Evolutionary conservation across 2,888 invertebrate species (phyloP).

Genomic region (Strigamia transsilvanica): DNA sequence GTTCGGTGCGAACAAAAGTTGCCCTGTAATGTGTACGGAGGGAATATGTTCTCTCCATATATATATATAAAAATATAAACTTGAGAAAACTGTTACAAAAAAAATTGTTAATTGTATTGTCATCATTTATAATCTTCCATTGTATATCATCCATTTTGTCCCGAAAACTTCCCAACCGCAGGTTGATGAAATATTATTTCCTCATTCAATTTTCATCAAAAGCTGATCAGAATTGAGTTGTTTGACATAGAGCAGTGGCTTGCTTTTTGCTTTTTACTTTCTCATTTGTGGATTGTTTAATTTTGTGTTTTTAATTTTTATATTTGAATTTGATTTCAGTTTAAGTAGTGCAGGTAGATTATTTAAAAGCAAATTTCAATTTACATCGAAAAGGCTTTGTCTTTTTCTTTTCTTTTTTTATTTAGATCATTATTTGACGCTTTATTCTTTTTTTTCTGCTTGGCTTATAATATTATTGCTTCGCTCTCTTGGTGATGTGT

Average conservation of each 20-base stretch:
- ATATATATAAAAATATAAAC: slow-evolving; percentile 1
- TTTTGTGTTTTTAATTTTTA: background rate
- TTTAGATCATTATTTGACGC: background rate
- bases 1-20: background rate
- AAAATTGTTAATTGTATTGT: slow-evolving; percentile 26
- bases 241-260: background rate
- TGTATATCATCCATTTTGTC: slow-evolving; percentile 19
- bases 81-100: slow-evolving; percentile 17
- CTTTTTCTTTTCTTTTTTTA: no score
- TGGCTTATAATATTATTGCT: background rate
- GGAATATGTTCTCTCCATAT: background rate
- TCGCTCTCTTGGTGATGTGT: slow-evolving; percentile 12
- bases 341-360: no score
- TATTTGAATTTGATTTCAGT: no score
- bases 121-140: slow-evolving; percentile 38
- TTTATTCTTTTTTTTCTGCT: background rate
- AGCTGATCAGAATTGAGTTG: slow-evolving; percentile 15
- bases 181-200: background rate
- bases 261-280: background rate
- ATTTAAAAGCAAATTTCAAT: no score
- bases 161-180: background rate
- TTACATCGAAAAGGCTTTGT: no score
- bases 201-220: slow-evolving; percentile 31
- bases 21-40: background rate
- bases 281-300: background rate